Evolutionary conservation across 2,888 invertebrate genomes (phyloP).

Genomic region (Hydraecia micacea): DNA sequence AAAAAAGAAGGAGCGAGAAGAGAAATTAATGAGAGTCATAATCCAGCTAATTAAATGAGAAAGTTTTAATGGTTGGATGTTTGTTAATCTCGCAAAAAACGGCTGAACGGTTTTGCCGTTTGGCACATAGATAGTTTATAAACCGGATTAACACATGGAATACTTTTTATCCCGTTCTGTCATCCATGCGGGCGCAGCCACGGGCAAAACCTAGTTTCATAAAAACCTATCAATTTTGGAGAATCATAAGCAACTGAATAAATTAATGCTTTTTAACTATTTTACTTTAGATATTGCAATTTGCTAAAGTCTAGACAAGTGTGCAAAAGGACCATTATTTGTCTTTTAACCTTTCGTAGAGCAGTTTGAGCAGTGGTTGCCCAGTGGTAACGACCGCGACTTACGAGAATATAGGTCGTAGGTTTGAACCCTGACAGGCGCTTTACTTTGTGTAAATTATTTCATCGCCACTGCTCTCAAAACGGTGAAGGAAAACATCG

Average conservation of each 20-base stretch:
- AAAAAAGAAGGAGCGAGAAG: not conserved
- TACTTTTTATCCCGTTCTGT: not conserved
- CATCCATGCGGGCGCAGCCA: not conserved
- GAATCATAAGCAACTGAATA: not conserved
- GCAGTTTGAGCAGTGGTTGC: too few relatives aligned
- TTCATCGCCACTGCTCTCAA: too few relatives aligned
- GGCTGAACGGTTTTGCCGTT: not conserved
- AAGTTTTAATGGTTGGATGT: not conserved
- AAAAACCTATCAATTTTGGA: not conserved
- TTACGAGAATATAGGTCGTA: too few relatives aligned
- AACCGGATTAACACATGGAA: not conserved
- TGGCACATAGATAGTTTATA: not conserved
- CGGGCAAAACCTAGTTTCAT: not conserved
- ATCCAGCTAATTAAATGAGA: not conserved
- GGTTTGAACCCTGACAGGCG: too few relatives aligned
- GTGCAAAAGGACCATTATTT: not conserved
- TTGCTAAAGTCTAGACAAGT: not conserved
- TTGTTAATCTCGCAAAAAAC: not conserved
- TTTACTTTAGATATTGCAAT: not conserved
- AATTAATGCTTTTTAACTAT: not conserved
- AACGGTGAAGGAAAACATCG: too few relatives aligned
- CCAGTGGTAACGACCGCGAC: too few relatives aligned
- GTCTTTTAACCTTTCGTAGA: not conserved
- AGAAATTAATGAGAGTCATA: not conserved
- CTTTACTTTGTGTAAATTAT: too few relatives aligned